These are phyloP conservation scores for Ormia ochracea DNA, from an alignment of 2,888 invertebrate genomes.

Conservation along the genomic window DNA sequence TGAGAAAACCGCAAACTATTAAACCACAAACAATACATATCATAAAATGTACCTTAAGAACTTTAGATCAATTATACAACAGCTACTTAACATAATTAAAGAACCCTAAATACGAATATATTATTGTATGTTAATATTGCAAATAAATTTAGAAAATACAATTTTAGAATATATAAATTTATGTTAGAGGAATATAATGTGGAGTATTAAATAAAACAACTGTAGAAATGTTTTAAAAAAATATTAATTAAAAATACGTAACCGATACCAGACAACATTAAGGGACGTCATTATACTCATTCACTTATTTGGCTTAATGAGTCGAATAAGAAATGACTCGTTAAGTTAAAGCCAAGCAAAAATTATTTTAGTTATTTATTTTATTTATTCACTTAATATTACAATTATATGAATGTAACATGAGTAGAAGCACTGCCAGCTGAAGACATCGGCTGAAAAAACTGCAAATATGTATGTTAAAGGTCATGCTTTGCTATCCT, in stretches of 20 bases:
- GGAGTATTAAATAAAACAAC: constrained; percentile 6
- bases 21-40: constrained; percentile 68
- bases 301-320: not conserved
- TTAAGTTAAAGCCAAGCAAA: not conserved
- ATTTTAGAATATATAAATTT: constrained; percentile 21
- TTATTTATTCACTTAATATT: too few relatives aligned
- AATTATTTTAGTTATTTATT: too few relatives aligned
- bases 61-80: constrained; percentile 60
- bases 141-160: constrained; percentile 30
- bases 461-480: too few relatives aligned
- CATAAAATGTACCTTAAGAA: constrained; percentile 73
- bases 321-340: not conserved
- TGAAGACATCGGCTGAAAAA: too few relatives aligned
- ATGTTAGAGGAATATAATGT: constrained; percentile 34
- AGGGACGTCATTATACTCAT: not conserved
- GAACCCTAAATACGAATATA: not conserved
- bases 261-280: constrained; percentile 31
- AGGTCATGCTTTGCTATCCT: too few relatives aligned
- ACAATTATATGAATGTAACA: too few relatives aligned
- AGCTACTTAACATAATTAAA: constrained; percentile 33
- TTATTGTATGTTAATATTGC: constrained; percentile 53
- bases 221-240: constrained; percentile 11
- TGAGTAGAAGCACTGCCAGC: too few relatives aligned
- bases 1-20: constrained; percentile 45
- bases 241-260: constrained; percentile 17